Conservation (phyloP, 2,888 invertebrate genomes). For the Amphipoea lucens region DNA sequence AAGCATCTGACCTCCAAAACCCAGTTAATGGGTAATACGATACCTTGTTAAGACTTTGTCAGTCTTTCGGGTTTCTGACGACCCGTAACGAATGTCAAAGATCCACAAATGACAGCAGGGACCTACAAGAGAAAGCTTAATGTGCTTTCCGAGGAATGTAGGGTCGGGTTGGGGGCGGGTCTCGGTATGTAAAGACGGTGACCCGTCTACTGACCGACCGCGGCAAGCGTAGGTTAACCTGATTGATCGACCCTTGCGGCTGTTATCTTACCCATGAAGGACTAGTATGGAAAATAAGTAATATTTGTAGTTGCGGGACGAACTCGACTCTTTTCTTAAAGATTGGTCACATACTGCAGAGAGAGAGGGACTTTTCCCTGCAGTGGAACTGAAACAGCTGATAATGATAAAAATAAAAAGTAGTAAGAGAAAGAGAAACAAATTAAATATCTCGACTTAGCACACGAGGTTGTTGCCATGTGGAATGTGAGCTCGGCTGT, state of each 20-base stretch:
- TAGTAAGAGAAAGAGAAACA: too few species aligned
- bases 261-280: background rate
- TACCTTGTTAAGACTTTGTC: background rate
- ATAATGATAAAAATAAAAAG: background rate
- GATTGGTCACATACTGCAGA: too few species aligned
- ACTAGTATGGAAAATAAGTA: background rate
- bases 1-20: background rate
- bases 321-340: too few species aligned
- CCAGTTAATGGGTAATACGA: background rate
- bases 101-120: background rate
- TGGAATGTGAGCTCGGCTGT: too few species aligned
- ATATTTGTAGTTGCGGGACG: background rate
- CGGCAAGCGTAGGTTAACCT: background rate
- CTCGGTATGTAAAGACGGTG: background rate
- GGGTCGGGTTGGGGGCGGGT: background rate
- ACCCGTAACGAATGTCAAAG: background rate
- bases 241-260: background rate
- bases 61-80: background rate
- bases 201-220: background rate
- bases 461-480: too few species aligned
- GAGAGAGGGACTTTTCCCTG: background rate
- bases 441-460: too few species aligned
- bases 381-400: background rate
- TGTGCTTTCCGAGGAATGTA: background rate
- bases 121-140: background rate